phyloP scores from a whole-genome alignment of 1,140 invertebrate genomes.

The Brachionus asplanchnoidis region DNA sequence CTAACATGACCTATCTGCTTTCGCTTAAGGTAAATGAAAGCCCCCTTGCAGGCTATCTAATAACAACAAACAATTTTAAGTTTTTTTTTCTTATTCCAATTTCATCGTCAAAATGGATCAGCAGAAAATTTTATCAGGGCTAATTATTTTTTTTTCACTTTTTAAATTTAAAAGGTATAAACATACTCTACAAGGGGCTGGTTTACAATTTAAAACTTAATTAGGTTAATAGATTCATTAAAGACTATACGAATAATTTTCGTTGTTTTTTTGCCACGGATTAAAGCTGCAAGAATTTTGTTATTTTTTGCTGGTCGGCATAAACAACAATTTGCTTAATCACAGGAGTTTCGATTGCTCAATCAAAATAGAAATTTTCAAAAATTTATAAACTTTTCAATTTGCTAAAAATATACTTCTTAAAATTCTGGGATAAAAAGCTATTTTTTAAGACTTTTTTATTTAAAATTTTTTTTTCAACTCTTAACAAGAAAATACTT shows the following conservation, averaged over 20 bases:
- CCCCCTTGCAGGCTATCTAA: not conserved
- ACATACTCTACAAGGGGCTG: not conserved
- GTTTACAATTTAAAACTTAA: not conserved
- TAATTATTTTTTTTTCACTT: not conserved
- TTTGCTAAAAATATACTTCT: not conserved
- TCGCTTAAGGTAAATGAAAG: not conserved
- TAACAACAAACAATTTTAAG: not conserved
- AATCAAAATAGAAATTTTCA: not conserved
- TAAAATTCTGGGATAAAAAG: not conserved
- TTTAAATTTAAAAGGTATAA: not conserved
- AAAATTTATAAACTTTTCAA: not conserved
- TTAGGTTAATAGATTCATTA: not conserved
- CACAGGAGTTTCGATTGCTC: not conserved
- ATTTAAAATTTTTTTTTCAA: too few relatives aligned
- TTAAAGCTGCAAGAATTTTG: not conserved
- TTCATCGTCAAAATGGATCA: not conserved
- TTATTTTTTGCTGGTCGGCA: not conserved
- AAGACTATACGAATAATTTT: not conserved
- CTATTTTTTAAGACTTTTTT: too few relatives aligned
- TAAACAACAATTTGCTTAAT: not conserved
- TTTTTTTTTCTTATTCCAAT: too few relatives aligned
- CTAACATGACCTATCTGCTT: not conserved
- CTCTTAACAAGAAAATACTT: too few relatives aligned
- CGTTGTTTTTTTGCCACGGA: not conserved
- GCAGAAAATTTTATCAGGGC: not conserved